Base-by-base conservation (phyloP, 2,797 vertebrate species). In the Danionella dracula region DNA sequence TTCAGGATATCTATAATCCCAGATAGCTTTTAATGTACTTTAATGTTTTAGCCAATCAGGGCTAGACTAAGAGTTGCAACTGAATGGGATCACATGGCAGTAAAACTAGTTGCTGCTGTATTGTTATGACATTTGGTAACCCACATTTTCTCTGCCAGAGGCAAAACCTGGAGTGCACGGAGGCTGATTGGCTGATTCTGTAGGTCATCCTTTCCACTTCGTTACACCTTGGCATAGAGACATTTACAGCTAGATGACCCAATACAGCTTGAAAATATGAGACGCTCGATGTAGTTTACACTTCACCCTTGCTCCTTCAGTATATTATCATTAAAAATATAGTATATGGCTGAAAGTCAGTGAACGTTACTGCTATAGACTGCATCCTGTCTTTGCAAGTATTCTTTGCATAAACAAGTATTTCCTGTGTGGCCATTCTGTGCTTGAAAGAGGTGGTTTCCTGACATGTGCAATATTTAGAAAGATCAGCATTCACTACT, bases 181-280 rank as follows among this genome's bases (percentile, higher is more conserved):
- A 40, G 51, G 23, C 50, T 34, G 63, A 74, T 58, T 74, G 72
- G 67, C 42, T 58, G 42, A 11, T 46, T 57, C 51, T 32, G 57
- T 67, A 51, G 67, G 62, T 70, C 56, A 70, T 70, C 62, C 51
- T 48, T 74, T 74, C 72, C 72, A 61, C 45, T 70, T 41, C 42
- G 37, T 56, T 70, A 27, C 54, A 69, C 48, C 21, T 56, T 32
- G 34, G 19, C 13, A 34, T 35, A 53, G 23, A 53, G 9, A 48
- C 2, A 27, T 49, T 54, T 50, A 38, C 13, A 34, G 38, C 37
- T 42, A 49, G 50, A 59, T 27, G 1, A 49, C 23, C 4, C 54
- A 60, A 61, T 49, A 42, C 45, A 35, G 12, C 35, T 27, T 44
- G 23, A 17, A 54, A 35, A 69, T 55, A 49, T 66, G 12, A 54